Evolutionary conservation across 2,113 vertebrate genomes (phyloP).

Genomic region (Crypturellus undulatus): DNA sequence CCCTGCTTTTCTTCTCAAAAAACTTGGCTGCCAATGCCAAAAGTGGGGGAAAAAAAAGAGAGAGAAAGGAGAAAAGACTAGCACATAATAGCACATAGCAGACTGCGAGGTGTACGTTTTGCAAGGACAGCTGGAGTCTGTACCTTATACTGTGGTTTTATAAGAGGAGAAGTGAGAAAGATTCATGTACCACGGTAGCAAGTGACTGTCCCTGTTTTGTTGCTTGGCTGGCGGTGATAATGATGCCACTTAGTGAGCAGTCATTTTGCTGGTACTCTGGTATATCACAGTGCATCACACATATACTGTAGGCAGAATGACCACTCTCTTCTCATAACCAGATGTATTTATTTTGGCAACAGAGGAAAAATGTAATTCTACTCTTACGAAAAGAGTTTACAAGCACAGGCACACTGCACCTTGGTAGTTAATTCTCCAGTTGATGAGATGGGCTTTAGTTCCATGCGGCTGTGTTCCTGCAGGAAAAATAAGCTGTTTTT

Average conservation of each 20-base stretch:
- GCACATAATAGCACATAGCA: background rate
- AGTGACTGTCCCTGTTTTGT: background rate
- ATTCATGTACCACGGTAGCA: background rate
- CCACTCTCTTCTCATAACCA: background rate
- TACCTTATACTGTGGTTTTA: background rate
- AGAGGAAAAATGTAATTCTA: background rate
- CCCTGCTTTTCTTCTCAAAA: background rate
- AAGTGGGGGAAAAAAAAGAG: background rate
- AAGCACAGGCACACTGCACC: background rate
- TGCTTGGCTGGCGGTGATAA: background rate
- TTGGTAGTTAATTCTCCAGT: background rate
- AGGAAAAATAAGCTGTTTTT: background rate
- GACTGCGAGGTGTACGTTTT: background rate
- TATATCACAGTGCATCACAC: background rate
- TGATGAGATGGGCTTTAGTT: background rate
- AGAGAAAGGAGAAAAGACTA: background rate
- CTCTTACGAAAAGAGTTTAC: background rate
- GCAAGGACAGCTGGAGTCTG: background rate
- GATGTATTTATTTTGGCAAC: background rate
- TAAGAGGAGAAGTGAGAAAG: background rate
- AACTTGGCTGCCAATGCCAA: background rate
- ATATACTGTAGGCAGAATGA: background rate
- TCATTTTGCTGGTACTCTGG: background rate
- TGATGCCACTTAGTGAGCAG: fast-evolving
- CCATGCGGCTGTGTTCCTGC: background rate